Base-by-base conservation (phyloP, 1,140 invertebrate species). In the Tachypleus tridentatus region DNA sequence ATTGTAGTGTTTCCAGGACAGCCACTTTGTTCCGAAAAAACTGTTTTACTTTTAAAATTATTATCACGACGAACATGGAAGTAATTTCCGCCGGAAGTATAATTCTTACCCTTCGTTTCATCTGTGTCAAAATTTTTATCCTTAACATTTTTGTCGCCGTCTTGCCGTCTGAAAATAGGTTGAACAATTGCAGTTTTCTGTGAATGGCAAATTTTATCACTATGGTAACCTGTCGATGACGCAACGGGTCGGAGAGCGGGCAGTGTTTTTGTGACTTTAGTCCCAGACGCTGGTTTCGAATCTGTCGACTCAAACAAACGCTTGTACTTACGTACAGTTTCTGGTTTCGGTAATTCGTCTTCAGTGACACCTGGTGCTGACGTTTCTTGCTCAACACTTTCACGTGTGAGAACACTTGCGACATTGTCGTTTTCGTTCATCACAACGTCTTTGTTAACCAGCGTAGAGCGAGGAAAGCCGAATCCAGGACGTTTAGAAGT, bases 271-370 rank as follows among this genome's bases (percentile, higher is more conserved):
- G 59, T 50, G 4, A 64, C 49, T 50, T 58, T 61, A 1, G 62
- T 62, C 53, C 62, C 63, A 47, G 59, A 64, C 47, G 61, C 60
- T 29, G 29, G 29, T 29, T 29, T 29, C 2, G 2, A 29, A 11
- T 65, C 63, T 0, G 67, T 58, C 3, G 62, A 81, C 75, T 93
- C 90, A 76, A 93, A 93, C 72, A 91, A 86, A 70, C 86, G 83
- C 67, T 90, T 82, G 2, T 87, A 86, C 57, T 88, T 87, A 72
- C 88, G 89, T 53, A 93, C 89, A 58, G 90, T 82, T 80, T 92
- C 89, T 1, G 86, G 85, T 4, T 88, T 88, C 3, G 90, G 90
- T 29, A 90, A 81, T 69, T 92, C 89, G 0, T 84, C 85, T 57
- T 89, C 87, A 64, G 84, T 84, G 63, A 88, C 79, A 29, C 29